Evolutionary conservation across 1,140 invertebrate genomes (phyloP), one percentile per base, ranked within the genome.

Genomic region (Formica exsecta): DNA sequence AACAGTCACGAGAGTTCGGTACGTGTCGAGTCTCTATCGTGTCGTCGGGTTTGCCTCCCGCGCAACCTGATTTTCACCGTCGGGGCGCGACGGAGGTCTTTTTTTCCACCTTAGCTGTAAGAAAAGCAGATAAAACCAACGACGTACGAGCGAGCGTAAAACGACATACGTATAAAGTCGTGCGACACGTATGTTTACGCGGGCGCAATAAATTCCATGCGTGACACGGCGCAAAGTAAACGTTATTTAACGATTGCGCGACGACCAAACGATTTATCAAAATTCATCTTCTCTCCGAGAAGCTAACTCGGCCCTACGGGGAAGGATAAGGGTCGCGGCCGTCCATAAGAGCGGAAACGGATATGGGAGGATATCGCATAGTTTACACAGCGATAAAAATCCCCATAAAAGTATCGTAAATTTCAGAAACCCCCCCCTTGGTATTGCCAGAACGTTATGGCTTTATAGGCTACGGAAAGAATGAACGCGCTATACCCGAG

Each of bases 361-460:
- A 92, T 92, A 92, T 88, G 66, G 77, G 84, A 77, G 88, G 87
- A 91, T 92, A 91, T 92, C 89, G 87, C 89, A 90, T 92, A 93
- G 93, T 93, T 92, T 92, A 92, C 91, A 91, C 87, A 92, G 88
- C 92, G 88, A 93, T 93, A 93, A 94, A 94, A 93, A 93, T 92
- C 84, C 89, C 87, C 90, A 90, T 94, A 93, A 93, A 93, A 92
- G 88, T 64, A 90, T 73, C 89, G 89, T 94, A 93, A 93, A 93
- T 88, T 91, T 90, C 64, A 85, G 83, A 1, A 16, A n/a, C 59
- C 68, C 79, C 68, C 68, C 80, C 51, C 83, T 48, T 54, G 62
- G 54, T 86, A 87, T 86, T 87, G 79, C 86, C 81, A 41, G 85
- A 71, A 89, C 85, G 89, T 90, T 90, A 92, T 90, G 86, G 88